Conservation (phyloP, 2,888 invertebrate species). For the Ectropis crepuscularia region DNA sequence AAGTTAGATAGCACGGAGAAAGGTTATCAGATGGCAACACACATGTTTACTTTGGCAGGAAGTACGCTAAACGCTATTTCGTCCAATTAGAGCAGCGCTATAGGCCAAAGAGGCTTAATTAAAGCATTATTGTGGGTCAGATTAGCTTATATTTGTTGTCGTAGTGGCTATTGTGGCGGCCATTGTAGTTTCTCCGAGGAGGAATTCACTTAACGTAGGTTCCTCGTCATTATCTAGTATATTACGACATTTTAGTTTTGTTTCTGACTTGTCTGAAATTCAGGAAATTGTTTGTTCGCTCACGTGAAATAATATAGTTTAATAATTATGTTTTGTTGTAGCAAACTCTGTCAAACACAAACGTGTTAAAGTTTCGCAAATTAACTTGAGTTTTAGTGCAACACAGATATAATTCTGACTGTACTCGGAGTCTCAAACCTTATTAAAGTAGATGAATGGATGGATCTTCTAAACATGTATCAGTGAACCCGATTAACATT, state of each 20-base stretch:
- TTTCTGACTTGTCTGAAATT: no score
- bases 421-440: no score
- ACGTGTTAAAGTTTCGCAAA: no score
- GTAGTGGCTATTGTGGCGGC: slow-evolving; percentile 36
- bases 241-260: not conserved
- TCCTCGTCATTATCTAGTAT: not conserved
- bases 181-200: slow-evolving; percentile 19
- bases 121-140: slow-evolving; percentile 46
- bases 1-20: not conserved
- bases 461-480: no score
- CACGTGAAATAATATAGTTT: no score
- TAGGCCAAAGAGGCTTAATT: slow-evolving; percentile 39
- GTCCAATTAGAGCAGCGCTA: slow-evolving; percentile 35
- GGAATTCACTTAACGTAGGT: slow-evolving; percentile 6
- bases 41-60: slow-evolving; percentile 34
- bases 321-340: no score
- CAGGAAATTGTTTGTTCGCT: not conserved
- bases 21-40: slow-evolving; percentile 16
- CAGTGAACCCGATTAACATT: no score
- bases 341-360: no score
- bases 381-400: no score
- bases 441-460: no score
- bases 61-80: slow-evolving; percentile 46
- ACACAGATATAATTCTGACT: no score
- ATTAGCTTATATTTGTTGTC: slow-evolving; percentile 46